Evolutionary conservation across 2,797 vertebrate species (phyloP).

Genomic region (Arnoldichthys spilopterus): DNA sequence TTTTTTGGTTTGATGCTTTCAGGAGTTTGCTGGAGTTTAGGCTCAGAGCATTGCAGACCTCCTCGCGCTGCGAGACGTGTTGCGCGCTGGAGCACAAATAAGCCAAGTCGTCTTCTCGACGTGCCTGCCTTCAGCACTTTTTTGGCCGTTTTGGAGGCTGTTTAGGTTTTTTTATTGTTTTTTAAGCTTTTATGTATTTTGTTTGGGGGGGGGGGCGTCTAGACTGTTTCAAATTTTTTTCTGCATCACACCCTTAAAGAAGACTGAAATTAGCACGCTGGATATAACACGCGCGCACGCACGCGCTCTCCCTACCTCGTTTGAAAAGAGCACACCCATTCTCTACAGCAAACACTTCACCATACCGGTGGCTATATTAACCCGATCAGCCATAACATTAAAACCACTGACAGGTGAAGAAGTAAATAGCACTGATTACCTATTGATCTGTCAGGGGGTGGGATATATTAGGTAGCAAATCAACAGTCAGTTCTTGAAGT

Average conservation of each 20-base stretch:
- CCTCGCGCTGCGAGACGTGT: slow-evolving; percentile 69
- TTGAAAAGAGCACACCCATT: background rate
- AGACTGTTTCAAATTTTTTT: background rate
- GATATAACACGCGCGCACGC: background rate
- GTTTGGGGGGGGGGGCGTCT: too few species aligned
- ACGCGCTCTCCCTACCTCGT: background rate
- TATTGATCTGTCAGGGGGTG: too few species aligned
- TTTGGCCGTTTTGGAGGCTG: background rate
- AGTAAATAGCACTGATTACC: too few species aligned
- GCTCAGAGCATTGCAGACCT: slow-evolving; percentile 22
- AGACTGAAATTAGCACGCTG: background rate
- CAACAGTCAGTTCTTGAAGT: too few species aligned
- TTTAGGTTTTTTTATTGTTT: background rate
- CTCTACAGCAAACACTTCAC: background rate
- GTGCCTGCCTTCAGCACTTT: background rate
- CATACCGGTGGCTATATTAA: background rate
- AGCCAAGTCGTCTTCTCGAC: too few species aligned
- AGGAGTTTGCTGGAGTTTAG: slow-evolving; percentile 41
- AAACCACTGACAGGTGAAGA: too few species aligned
- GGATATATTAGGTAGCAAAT: too few species aligned
- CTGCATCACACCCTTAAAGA: background rate
- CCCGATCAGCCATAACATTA: too few species aligned
- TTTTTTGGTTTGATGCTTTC: slow-evolving; percentile 41
- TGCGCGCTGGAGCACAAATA: slow-evolving; percentile 56
- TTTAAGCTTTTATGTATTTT: background rate